Base-by-base conservation (phyloP, 2,113 vertebrate species). In the Gambusia holbrooki region DNA sequence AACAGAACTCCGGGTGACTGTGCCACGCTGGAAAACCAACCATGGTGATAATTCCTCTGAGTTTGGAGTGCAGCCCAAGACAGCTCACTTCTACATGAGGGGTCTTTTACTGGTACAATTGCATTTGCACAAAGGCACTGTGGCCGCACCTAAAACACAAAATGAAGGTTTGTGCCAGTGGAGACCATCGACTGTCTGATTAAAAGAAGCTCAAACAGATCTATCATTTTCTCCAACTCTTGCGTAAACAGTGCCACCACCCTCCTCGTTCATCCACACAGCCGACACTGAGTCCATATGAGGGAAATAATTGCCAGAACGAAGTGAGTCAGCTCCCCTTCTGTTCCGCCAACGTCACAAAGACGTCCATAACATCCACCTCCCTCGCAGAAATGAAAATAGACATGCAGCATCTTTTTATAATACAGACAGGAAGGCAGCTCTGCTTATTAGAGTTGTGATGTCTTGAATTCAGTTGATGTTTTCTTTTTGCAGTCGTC, bases 301-400 rank as follows among this genome's bases (percentile, higher is more conserved):
- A 91, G 87, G 90, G 70, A 79, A 83, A 61, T 84, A 86, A 91
- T 71, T 78, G 86, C 80, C 87, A 88, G 84, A 92, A 80, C 69
- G 75, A 90, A 85, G 80, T 89, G 90, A 91, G 86, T 92, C 92
- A 93, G 86, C 80, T 77, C 83, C 84, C 85, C 87, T 81, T 91
- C 92, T 91, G 91, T 86, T 91, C 66, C 69, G 80, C 69, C 79
- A 66, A 82, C 91, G 89, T 92, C 92, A 93, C 87, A 79, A 73
- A 86, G 80, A 87, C 89, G 83, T 82, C 70, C 79, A 80, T 76
- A 87, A 82, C 89, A 89, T 87, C 84, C 83, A 48, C 82, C 90
- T 87, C 88, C 81, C 74, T 91, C 89, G 75, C 79, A 87, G 77
- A 77, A 58, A 91, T 89, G 76, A 86, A 90, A 91, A 90, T 90